phyloP scores from a whole-genome alignment of 2,113 vertebrate genomes.

The Urocynchramus pylzowi region DNA sequence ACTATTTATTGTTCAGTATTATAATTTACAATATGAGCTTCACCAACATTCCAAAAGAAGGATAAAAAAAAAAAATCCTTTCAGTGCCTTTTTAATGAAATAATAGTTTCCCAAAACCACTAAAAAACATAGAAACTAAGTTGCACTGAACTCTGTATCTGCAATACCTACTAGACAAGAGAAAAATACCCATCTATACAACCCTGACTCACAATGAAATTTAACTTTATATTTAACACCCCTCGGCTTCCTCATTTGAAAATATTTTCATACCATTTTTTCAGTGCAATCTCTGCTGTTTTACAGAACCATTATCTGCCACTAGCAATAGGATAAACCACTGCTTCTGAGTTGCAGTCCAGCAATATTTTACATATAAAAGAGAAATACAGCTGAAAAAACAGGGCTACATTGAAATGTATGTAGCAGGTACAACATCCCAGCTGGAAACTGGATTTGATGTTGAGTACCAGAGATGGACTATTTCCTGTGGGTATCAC shows the following conservation, averaged over 20 bases:
- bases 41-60: not conserved
- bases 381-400: constrained; percentile 17
- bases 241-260: not conserved
- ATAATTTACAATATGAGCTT: not conserved
- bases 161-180: not conserved
- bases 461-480: constrained; percentile 53
- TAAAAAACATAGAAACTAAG: not conserved
- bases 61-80: not conserved
- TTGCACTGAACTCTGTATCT: not conserved
- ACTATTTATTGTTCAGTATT: not conserved
- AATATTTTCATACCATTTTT: constrained; percentile 1
- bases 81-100: not conserved
- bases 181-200: not conserved
- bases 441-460: constrained; percentile 67
- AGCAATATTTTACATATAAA: constrained; percentile 27
- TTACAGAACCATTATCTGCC: not conserved
- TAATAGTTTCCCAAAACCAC: not conserved
- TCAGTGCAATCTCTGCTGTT: not conserved
- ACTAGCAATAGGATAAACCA: constrained; percentile 14
- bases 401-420: constrained; percentile 13
- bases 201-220: not conserved
- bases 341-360: not conserved
- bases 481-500: constrained; percentile 55
- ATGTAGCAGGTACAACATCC: not conserved
- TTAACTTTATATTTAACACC: not conserved